Percentiles rank a stretch among this genome's conserved stretches.
These are phyloP conservation scores for Amiota communis DNA, from an alignment of 2,888 invertebrate species.

Conservation along the genomic window DNA sequence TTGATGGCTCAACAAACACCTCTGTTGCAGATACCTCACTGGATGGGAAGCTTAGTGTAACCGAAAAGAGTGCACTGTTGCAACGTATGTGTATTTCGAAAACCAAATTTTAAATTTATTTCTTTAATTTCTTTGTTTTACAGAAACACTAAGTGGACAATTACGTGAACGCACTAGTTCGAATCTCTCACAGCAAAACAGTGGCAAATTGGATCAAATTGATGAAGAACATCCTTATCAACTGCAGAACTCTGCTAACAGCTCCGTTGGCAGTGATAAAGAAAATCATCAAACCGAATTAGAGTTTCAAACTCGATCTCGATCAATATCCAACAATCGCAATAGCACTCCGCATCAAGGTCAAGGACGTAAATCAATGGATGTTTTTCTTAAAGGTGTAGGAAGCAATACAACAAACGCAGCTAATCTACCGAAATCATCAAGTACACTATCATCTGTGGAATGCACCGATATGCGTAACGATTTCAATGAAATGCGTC, in stretches of 20 bases:
- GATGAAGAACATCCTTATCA: constrained; percentile 57
- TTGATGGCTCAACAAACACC: constrained; percentile 39
- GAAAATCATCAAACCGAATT: constrained; percentile 55
- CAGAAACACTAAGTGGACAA: constrained; percentile 52
- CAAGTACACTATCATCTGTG: constrained; percentile 44
- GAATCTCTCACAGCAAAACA: constrained; percentile 14
- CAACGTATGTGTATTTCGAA: constrained; percentile 44
- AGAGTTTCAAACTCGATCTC: constrained; percentile 54
- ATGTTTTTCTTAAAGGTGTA: constrained; percentile 9
- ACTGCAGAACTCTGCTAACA: constrained; percentile 38
- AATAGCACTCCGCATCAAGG: constrained; percentile 67
- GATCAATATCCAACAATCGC: constrained; percentile 56
- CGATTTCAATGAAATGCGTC: constrained; percentile 55
- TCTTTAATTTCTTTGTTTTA: neutral
- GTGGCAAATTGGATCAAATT: constrained; percentile 61
- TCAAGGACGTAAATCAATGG: constrained; percentile 28
- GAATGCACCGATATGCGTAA: constrained; percentile 44
- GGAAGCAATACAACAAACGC: neutral
- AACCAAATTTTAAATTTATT: neutral
- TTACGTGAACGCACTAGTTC: constrained; percentile 65
- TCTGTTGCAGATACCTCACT: constrained; percentile 48
- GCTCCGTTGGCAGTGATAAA: constrained; percentile 56
- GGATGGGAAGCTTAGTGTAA: constrained; percentile 36
- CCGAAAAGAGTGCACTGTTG: constrained; percentile 18
- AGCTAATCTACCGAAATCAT: constrained; percentile 39